Conservation (phyloP, 2,113 vertebrate species). For the Apistogramma diplotaenia region DNA sequence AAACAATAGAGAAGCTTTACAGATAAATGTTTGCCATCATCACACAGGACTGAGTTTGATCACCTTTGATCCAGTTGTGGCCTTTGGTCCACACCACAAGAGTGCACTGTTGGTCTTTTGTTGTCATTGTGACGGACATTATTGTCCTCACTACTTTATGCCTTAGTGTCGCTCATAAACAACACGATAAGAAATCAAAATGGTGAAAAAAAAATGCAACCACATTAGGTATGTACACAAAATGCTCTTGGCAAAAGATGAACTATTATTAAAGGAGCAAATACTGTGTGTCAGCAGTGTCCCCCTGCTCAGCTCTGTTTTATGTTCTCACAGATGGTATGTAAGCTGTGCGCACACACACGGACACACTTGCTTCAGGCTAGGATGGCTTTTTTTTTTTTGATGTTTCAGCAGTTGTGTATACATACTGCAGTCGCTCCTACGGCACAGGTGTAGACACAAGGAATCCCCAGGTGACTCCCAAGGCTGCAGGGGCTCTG, state of each 20-base stretch:
- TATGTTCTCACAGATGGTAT: constrained; percentile 36
- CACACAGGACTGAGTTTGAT: not conserved
- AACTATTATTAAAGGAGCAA: constrained; percentile 23
- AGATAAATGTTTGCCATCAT: not conserved
- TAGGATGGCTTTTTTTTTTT: constrained; percentile 36
- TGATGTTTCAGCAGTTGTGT: constrained; percentile 62
- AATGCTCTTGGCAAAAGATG: not conserved
- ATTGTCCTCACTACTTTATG: not conserved
- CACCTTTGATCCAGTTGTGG: constrained; percentile 29
- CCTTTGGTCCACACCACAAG: constrained; percentile 58
- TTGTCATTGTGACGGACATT: constrained; percentile 1
- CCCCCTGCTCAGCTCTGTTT: constrained; percentile 7
- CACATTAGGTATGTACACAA: not conserved
- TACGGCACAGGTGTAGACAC: constrained; percentile 41
- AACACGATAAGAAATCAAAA: not conserved
- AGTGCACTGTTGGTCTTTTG: constrained; percentile 63
- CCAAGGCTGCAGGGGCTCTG: constrained; percentile 6
- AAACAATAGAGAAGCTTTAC: not conserved
- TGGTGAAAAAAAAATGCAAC: not conserved
- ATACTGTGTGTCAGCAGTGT: constrained; percentile 29
- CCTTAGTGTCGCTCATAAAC: not conserved
- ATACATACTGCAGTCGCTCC: constrained; percentile 28
- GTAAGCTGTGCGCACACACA: constrained; percentile 33
- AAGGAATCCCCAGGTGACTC: constrained; percentile 64
- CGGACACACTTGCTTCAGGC: constrained; percentile 36